A percentile compares a stretch with the other conserved stretches of the same genome.
Conservation (phyloP, 2,797 vertebrate species). For the Calcarius lapponicus region DNA sequence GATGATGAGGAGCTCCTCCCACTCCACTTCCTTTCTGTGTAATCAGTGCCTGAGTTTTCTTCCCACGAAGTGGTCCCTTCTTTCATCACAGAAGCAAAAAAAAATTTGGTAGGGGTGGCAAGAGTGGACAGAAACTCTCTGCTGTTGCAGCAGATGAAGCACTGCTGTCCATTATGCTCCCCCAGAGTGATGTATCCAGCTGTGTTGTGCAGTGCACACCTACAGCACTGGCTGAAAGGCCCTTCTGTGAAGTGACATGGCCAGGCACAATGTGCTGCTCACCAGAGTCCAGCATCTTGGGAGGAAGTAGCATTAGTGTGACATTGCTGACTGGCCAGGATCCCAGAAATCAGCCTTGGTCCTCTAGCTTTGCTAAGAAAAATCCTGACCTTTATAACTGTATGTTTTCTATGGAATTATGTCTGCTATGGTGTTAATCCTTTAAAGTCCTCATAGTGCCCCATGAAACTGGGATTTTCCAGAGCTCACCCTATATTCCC, state of each 20-base stretch:
- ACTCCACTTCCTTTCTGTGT: background rate
- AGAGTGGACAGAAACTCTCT: background rate
- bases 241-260: background rate
- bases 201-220: background rate
- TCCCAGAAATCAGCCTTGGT: background rate
- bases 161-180: fast-evolving
- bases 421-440: background rate
- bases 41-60: background rate
- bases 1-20: background rate
- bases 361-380: background rate
- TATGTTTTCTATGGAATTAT: background rate
- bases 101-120: background rate
- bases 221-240: background rate
- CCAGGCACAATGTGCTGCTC: background rate
- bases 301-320: background rate
- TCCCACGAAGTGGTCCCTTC: background rate
- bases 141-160: background rate
- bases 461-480: background rate
- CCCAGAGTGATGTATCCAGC: background rate
- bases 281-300: background rate
- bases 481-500: background rate
- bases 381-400: background rate
- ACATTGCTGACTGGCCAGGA: background rate
- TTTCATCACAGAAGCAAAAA: background rate
- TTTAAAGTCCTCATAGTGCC: background rate